phyloP scores from a whole-genome alignment of 2,888 invertebrate species.

The Zaprionus obscuricornis region DNA sequence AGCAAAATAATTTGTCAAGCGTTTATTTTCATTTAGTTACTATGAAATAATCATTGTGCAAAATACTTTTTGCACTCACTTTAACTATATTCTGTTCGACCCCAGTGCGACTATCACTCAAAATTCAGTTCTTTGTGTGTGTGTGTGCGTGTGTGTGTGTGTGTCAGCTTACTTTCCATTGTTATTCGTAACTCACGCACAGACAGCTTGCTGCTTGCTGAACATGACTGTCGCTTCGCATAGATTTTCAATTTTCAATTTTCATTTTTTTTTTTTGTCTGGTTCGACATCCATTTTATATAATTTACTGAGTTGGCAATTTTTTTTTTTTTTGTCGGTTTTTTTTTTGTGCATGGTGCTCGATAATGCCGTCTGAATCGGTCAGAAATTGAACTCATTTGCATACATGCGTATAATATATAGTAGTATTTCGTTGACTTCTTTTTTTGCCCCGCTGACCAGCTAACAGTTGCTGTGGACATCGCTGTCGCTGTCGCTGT shows the following conservation, averaged over 20 bases:
- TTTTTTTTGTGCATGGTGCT: slow-evolving; percentile 4
- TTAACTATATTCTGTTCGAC: no score
- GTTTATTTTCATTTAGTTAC: no score
- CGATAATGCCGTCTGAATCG: slow-evolving; percentile 44
- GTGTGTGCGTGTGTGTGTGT: background rate
- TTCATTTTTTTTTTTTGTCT: no score
- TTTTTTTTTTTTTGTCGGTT: slow-evolving; percentile 29
- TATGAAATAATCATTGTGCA: no score
- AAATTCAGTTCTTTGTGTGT: no score
- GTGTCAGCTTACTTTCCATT: background rate
- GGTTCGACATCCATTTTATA: slow-evolving; percentile 26
- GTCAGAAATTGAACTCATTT: slow-evolving; percentile 57
- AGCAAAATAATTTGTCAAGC: no score
- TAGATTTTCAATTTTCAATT: slow-evolving; percentile 46
- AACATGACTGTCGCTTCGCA: slow-evolving; percentile 1
- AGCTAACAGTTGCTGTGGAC: no score
- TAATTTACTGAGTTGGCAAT: slow-evolving; percentile 55
- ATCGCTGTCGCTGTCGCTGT: no score
- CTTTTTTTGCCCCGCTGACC: no score
- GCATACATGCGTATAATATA: slow-evolving; percentile 57
- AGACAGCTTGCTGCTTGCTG: background rate
- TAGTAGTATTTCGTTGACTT: slow-evolving; percentile 38
- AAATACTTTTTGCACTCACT: no score
- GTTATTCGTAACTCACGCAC: background rate
- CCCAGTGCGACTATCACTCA: no score